Conservation (phyloP, 2,113 vertebrate species). For the Muscicapa adusta region DNA sequence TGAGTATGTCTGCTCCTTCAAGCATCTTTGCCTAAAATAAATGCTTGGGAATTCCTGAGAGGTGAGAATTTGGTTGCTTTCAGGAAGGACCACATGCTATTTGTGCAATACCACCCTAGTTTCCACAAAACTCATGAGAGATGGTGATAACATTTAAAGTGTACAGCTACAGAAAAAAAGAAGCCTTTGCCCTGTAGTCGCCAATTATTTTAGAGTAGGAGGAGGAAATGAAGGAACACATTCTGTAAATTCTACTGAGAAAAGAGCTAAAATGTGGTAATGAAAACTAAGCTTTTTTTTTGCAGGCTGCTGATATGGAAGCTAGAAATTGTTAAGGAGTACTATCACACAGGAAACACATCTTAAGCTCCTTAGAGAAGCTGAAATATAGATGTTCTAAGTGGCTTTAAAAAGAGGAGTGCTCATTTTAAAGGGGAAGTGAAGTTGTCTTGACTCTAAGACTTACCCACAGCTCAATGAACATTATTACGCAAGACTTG, state of each 20-base stretch:
- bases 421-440: neutral
- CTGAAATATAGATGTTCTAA: neutral
- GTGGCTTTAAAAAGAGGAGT: neutral
- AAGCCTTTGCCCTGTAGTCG: neutral
- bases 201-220: neutral
- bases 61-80: neutral
- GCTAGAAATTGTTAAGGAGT: neutral
- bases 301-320: neutral
- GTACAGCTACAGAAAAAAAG: neutral
- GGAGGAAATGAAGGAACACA: neutral
- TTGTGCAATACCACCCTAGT: neutral
- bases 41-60: neutral
- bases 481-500: neutral
- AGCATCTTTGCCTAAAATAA: neutral
- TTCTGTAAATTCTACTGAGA: neutral
- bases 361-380: neutral
- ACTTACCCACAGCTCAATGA: neutral
- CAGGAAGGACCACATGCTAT: neutral
- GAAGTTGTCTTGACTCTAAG: neutral
- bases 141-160: rapidly evolving
- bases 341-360: constrained; percentile 37
- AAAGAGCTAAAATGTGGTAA: neutral
- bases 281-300: neutral
- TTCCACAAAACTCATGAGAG: neutral
- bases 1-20: neutral